Conservation (phyloP, 1,140 invertebrate species). For the Amyelois transitella region DNA sequence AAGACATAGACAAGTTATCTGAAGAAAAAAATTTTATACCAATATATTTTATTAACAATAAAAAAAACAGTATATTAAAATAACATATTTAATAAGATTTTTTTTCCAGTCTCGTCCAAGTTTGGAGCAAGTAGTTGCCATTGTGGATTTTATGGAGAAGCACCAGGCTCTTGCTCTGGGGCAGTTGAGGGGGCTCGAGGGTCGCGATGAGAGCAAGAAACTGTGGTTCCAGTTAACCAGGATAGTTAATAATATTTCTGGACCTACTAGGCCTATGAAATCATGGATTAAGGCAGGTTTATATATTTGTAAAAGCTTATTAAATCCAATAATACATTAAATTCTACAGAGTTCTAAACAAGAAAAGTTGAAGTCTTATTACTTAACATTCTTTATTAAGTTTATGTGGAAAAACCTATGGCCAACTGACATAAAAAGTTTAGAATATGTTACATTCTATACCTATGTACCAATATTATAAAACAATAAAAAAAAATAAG, state of each 20-base stretch:
- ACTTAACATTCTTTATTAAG: no score
- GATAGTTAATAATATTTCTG: conserved; percentile 49
- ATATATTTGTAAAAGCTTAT: neutral
- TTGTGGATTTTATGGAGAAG: conserved; percentile 65
- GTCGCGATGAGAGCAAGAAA: conserved; percentile 56
- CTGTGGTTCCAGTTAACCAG: conserved; percentile 52
- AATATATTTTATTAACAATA: conserved; percentile 3
- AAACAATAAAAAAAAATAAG: no score
- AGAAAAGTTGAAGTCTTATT: no score
- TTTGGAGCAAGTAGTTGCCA: conserved; percentile 55
- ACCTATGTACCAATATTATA: no score
- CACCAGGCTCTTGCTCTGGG: conserved; percentile 49
- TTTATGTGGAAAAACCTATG: no score
- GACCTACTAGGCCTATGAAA: conserved; percentile 57
- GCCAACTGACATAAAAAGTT: no score
- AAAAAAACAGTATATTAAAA: neutral
- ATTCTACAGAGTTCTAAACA: no score
- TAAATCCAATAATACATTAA: no score
- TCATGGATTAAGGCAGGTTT: conserved; percentile 58
- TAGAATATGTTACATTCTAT: no score
- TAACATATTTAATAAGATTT: neutral
- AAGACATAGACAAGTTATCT: neutral
- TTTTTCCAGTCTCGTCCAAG: conserved; percentile 53
- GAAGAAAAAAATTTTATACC: conserved; percentile 1
- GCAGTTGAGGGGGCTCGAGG: conserved; percentile 49